Base-by-base conservation (phyloP, 1,140 invertebrate species). In the Melitaea cinxia region DNA sequence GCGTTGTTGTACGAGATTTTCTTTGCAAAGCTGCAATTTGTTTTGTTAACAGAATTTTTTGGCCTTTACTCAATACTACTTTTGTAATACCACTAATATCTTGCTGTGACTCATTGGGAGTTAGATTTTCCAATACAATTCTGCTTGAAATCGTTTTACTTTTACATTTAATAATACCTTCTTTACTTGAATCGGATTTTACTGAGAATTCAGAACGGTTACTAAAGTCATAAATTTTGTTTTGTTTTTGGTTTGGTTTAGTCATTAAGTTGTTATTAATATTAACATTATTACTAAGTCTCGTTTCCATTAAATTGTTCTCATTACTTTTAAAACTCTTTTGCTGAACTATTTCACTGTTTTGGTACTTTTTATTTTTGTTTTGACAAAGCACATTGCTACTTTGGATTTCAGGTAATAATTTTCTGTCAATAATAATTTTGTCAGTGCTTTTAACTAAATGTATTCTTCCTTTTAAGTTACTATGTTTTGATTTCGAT, bases 21-120 rank as follows among this genome's bases (percentile, higher is more conserved):
- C 67, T 71, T 64, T 71, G 66, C 9, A 15, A 9, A 28, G 5
- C 6, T 39, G 56, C 26, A 28, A 17, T 15, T 47, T 59, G 55
- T 56, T 62, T 52, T 37, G 26, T 37, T 37, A 47, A 52, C 1
- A 35, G 12, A 19, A 49, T 23, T 35, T 75, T 63, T 52, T 60
- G 52, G n/a, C 56, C 72, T 68, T 83, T 84, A 68, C 72, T 74
- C 15, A 77, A 63, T 28, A 76, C 63, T 1, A 85, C 73, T 70
- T 70, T 78, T 23, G 76, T 81, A 55, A 80, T 85, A 14, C 80
- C 82, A 30, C 58, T 72, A 7, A 73, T 37, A 42, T 42, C 4
- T 35, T 76, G 70, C 50, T 69, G 54, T 7, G 42, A 37, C 6
- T 66, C 28, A 24, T 54, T 33, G 12, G 30, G 30, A 33, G 30